These are phyloP conservation scores for Cyclargus thomasi DNA, from an alignment of 1,140 invertebrate genomes.

Conservation along the genomic window DNA sequence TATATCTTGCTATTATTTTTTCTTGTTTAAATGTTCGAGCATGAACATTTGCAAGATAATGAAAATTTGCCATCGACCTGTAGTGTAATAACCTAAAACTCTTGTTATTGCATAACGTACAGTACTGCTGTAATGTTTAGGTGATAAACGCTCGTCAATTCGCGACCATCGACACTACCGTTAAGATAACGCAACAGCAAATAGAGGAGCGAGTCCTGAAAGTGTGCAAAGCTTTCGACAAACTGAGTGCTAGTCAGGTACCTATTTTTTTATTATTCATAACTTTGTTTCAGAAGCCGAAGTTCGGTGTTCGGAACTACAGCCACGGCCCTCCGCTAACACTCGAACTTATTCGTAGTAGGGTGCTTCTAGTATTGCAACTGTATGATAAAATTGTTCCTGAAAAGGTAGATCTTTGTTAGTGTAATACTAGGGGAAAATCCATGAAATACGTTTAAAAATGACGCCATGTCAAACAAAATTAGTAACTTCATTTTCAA, in stretches of 20 bases:
- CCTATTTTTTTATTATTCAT: slow-evolving; percentile 57
- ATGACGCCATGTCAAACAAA: no score
- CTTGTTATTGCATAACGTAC: slow-evolving; percentile 66
- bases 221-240: slow-evolving; percentile 87
- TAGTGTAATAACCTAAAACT: slow-evolving; percentile 55
- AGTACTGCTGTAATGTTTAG: slow-evolving; percentile 59
- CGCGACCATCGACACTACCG: slow-evolving; percentile 39
- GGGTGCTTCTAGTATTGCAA: slow-evolving; percentile 94
- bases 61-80: background rate
- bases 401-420: slow-evolving; percentile 83
- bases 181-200: slow-evolving; percentile 65
- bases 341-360: slow-evolving; percentile 87
- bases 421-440: no score
- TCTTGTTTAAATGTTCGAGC: slow-evolving; percentile 3
- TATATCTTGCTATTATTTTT: background rate
- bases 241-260: slow-evolving; percentile 87
- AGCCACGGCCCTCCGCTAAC: slow-evolving; percentile 83
- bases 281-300: slow-evolving; percentile 79
- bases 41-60: background rate
- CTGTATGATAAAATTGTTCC: slow-evolving; percentile 97
- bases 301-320: slow-evolving; percentile 80
- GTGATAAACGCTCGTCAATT: slow-evolving; percentile 46
- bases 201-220: slow-evolving; percentile 84
- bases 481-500: no score
- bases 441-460: no score